A percentile compares a stretch with the other conserved stretches of the same genome.
Evolutionary conservation across 2,113 vertebrate genomes (phyloP).

Genomic region (Porphyrio hochstetteri): DNA sequence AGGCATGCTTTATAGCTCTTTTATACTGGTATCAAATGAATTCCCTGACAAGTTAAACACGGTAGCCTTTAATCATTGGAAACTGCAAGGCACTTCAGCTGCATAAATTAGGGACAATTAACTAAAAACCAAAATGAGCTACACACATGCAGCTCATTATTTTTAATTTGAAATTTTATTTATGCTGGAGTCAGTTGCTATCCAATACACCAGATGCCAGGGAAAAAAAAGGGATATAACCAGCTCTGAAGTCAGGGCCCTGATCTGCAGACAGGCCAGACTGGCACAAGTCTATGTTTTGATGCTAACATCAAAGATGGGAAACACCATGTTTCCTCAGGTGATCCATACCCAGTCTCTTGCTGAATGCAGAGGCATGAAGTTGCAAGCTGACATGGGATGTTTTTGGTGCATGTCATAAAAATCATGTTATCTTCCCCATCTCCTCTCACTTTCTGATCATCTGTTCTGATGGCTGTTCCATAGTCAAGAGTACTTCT

Average conservation of each 20-base stretch:
- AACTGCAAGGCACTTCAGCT: slow-evolving; percentile 54
- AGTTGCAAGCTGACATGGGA: not conserved
- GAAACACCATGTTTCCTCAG: not conserved
- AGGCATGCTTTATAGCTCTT: slow-evolving; percentile 61
- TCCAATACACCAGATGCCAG: slow-evolving; percentile 50
- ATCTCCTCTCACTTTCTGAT: not conserved
- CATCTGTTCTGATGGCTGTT: not conserved
- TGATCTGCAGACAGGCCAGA: not conserved
- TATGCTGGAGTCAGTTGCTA: slow-evolving; percentile 25
- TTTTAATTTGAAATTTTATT: slow-evolving; percentile 67
- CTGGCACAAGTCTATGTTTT: not conserved
- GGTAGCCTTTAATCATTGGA: slow-evolving; percentile 73
- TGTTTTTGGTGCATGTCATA: not conserved
- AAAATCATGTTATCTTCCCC: not conserved
- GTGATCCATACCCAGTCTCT: not conserved
- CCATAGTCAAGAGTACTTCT: not conserved
- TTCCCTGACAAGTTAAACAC: slow-evolving; percentile 68
- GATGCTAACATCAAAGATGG: not conserved
- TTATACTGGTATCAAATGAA: slow-evolving; percentile 73
- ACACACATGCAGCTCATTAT: slow-evolving; percentile 72
- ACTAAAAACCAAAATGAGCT: slow-evolving; percentile 47
- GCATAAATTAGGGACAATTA: slow-evolving; percentile 77
- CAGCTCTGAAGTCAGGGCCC: not conserved
- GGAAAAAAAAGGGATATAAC: not conserved
- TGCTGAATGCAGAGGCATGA: not conserved